These are phyloP conservation scores for Paradoxurus hermaphroditus DNA, from an alignment of 2,113 vertebrate genomes.

Conservation along the genomic window DNA sequence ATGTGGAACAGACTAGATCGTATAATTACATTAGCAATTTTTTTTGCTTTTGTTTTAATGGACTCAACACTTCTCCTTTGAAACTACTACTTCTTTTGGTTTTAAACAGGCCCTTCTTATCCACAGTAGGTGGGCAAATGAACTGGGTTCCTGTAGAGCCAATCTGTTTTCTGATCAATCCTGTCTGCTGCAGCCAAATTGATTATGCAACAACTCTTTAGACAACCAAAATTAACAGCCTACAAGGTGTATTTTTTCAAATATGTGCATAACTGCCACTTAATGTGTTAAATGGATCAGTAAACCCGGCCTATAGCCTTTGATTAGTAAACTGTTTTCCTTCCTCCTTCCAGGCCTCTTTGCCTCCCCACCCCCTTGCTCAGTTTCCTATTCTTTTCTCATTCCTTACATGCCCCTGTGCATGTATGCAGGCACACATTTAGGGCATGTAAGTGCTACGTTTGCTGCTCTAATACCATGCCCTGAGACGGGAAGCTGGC, in stretches of 20 bases:
- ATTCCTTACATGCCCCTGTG: background rate
- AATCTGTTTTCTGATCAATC: background rate
- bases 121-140: background rate
- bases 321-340: background rate
- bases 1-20: background rate
- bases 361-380: background rate
- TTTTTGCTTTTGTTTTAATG: background rate
- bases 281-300: background rate
- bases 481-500: background rate
- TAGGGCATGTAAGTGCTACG: background rate
- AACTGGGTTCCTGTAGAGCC: background rate
- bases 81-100: background rate
- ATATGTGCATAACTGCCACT: background rate
- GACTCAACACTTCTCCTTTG: background rate
- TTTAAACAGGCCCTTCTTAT: background rate
- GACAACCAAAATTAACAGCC: background rate
- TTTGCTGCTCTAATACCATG: background rate
- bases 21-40: background rate
- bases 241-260: background rate
- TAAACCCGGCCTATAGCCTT: background rate
- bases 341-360: accelerated
- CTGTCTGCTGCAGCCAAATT: background rate
- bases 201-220: background rate
- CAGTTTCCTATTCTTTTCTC: background rate
- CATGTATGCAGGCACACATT: background rate